Evolutionary conservation across 2,113 vertebrate genomes (phyloP).

Genomic region (Limanda limanda): DNA sequence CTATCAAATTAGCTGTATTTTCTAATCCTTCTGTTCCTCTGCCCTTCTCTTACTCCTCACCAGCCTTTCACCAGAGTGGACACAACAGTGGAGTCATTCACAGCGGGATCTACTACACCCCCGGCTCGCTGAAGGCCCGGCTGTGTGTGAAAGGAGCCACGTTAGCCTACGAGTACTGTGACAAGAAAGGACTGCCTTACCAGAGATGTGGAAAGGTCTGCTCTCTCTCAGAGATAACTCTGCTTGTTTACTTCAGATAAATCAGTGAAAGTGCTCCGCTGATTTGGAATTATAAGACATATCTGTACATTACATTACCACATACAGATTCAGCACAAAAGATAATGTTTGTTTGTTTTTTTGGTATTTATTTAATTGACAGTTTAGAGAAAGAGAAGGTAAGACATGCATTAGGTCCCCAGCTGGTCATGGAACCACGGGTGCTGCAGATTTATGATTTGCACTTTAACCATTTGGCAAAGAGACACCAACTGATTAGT

Average conservation of each 20-base stretch:
- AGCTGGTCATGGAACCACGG: too few relatives aligned
- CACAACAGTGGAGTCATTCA: slow-evolving; percentile 99
- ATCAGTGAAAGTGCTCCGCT: background rate
- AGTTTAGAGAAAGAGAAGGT: too few relatives aligned
- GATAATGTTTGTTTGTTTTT: too few relatives aligned
- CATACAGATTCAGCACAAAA: too few relatives aligned
- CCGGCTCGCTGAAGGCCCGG: slow-evolving; percentile 93
- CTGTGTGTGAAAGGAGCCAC: slow-evolving; percentile 92
- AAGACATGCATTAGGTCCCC: too few relatives aligned
- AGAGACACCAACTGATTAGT: too few relatives aligned
- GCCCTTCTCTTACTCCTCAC: background rate
- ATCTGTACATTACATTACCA: background rate
- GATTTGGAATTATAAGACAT: background rate
- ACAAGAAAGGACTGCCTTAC: slow-evolving; percentile 91
- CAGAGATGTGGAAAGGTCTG: slow-evolving; percentile 93
- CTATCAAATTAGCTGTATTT: too few relatives aligned
- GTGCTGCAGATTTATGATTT: too few relatives aligned
- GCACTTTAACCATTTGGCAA: too few relatives aligned
- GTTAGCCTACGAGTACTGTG: slow-evolving; percentile 92
- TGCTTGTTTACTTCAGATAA: background rate
- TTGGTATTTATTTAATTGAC: too few relatives aligned
- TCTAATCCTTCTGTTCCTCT: background rate
- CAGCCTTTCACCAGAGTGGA: slow-evolving; percentile 94
- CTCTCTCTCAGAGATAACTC: too few relatives aligned
- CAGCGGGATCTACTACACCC: slow-evolving; percentile 97